A percentile compares a stretch with the other conserved stretches of the same genome.
phyloP scores from a whole-genome alignment of 2,797 vertebrate species.

The Anableps anableps region DNA sequence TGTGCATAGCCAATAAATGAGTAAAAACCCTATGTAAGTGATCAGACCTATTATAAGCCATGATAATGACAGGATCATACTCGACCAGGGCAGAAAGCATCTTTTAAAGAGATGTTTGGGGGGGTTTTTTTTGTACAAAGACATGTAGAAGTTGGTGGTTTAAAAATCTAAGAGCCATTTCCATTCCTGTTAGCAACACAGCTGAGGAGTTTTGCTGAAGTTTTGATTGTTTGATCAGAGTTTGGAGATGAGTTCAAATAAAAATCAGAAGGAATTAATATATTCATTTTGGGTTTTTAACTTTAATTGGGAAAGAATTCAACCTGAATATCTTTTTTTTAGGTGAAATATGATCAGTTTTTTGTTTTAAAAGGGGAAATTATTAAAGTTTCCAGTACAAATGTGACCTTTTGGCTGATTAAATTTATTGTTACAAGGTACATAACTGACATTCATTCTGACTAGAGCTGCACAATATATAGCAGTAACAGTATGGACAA shows the following conservation, averaged over 20 bases:
- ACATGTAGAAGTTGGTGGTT: neutral
- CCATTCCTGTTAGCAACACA: neutral
- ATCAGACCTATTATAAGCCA: neutral
- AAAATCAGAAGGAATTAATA: neutral
- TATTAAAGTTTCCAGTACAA: neutral
- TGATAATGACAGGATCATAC: no score
- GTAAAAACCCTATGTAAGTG: no score
- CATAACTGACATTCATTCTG: neutral
- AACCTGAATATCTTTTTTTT: neutral
- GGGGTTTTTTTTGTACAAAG: no score
- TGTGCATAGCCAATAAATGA: no score
- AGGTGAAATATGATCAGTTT: neutral
- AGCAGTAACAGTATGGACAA: neutral
- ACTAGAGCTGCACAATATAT: neutral
- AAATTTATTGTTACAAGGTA: neutral
- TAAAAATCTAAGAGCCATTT: neutral
- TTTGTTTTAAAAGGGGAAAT: neutral
- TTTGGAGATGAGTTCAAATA: neutral
- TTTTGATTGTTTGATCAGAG: neutral
- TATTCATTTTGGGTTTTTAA: neutral
- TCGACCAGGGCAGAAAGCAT: no score
- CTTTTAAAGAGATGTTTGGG: no score
- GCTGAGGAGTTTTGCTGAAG: neutral
- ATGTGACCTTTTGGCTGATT: neutral
- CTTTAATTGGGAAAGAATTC: neutral